phyloP scores from a whole-genome alignment of 2,888 invertebrate species.

The Epinotia ramella region DNA sequence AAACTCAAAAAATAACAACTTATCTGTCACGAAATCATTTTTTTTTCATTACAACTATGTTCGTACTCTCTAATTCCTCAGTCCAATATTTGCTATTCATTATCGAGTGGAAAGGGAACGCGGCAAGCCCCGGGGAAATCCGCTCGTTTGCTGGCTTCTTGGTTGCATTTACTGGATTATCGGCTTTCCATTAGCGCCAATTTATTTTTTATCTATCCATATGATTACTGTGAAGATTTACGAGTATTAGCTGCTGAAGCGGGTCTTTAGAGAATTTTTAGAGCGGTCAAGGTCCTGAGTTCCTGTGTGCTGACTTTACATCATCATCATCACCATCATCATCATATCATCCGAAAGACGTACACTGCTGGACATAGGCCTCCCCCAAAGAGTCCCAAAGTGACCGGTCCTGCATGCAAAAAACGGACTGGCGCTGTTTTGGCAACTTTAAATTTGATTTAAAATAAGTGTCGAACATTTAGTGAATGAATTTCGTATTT shows the following conservation, averaged over 20 bases:
- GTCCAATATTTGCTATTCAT: slow-evolving; percentile 11
- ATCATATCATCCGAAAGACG: no score
- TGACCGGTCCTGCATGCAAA: no score
- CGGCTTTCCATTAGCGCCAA: slow-evolving; percentile 30
- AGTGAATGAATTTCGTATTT: no score
- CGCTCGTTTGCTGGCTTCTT: slow-evolving; percentile 31
- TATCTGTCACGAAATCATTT: no score
- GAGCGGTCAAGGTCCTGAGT: not conserved
- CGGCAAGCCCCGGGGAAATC: slow-evolving; percentile 21
- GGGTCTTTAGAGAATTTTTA: not conserved
- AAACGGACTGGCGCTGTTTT: no score
- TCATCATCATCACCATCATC: no score
- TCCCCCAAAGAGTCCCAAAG: no score
- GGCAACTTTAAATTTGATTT: no score
- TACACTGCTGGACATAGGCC: no score
- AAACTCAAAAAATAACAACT: no score
- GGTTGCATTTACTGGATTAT: slow-evolving; percentile 22
- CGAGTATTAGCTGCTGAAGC: slow-evolving; percentile 1
- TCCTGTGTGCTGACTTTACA: no score
- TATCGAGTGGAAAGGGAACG: slow-evolving; percentile 7
- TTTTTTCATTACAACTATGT: not conserved
- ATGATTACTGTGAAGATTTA: slow-evolving; percentile 12
- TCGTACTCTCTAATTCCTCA: slow-evolving; percentile 5
- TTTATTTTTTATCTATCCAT: slow-evolving; percentile 27
- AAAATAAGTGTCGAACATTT: no score